Conservation (phyloP, 2,113 vertebrate species). For the Glaucomys volans region DNA sequence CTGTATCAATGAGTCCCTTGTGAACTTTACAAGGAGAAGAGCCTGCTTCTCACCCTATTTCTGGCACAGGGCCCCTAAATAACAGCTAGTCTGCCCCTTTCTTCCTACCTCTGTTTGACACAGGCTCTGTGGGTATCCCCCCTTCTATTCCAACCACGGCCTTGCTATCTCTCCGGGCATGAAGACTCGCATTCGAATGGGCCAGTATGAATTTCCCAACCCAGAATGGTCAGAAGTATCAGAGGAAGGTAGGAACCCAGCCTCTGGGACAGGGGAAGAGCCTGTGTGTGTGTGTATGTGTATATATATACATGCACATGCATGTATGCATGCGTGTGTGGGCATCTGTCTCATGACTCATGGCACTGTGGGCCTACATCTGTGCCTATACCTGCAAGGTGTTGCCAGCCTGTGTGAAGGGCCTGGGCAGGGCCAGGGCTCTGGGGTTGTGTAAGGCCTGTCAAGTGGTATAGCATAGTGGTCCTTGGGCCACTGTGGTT, state of each 20-base stretch:
- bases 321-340: accelerated
- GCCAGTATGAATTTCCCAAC: constrained; percentile 98
- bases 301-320: accelerated
- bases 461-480: accelerated
- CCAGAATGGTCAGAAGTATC: constrained; percentile 99
- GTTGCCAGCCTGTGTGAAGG: neutral
- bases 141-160: constrained; percentile 98
- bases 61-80: neutral
- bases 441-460: accelerated
- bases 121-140: constrained; percentile 98
- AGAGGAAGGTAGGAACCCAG: constrained; percentile 91
- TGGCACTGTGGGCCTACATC: no score
- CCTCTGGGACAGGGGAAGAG: neutral
- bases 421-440: neutral
- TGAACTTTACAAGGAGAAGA: neutral
- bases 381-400: neutral
- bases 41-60: neutral
- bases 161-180: constrained; percentile 99
- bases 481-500: neutral
- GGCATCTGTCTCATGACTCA: accelerated
- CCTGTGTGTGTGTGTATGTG: accelerated
- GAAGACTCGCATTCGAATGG: constrained; percentile 97
- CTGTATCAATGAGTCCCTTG: neutral
- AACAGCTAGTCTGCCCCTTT: neutral
- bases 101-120: neutral